Base-by-base conservation (phyloP, 2,888 invertebrate genomes). In the Chrysopilus asiliformis region DNA sequence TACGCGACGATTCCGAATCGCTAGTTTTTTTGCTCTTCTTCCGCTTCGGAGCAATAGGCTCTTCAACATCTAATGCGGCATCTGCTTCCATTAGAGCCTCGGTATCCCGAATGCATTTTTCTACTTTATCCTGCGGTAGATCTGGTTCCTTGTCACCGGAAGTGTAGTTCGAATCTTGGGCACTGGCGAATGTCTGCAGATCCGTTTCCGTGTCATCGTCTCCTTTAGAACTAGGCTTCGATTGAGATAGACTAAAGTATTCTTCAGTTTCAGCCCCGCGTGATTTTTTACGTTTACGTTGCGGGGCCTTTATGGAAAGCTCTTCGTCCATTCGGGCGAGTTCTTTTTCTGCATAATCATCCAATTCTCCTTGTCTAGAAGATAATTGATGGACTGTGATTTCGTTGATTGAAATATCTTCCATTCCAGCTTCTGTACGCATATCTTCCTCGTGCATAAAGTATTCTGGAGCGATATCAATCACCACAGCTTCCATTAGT, bases 401-500 rank as follows among this genome's bases (percentile, higher is more conserved):
- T 52, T 86, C 85, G 26, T 76, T 74, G 37, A 84, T 77, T 0
- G 87, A 86, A 41, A 84, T 76, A 49, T 87, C 87, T 55, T 87
- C 87, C 43, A 89, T 66, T 46, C 84, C 87, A 1, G 84, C 85
- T 63, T 89, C 87, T 0, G 89, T 89, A 36, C 84, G 70, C 41
- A 83, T 65, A 55, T 87, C 87, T 51, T 86, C 84, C 47, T 77
- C 79, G 3, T 76, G 76, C 1, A 72, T 70, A 51, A 86, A 87
- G 50, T 83, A 85, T 46, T 87, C 84, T 2, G 85, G 83, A 0
- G 82, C 78, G 1, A 90, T 85, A 45, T 90, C 90, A 35, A 90
- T 87, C 10, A 90, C 79, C 17, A 89, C 81, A 0, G 90, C 90
- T 64, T 90, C 89, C 85, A 90, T 86, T 1, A 86, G 58, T 2